phyloP scores from a whole-genome alignment of 2,797 vertebrate genomes.

The Xiphorhynchus erythropygius region DNA sequence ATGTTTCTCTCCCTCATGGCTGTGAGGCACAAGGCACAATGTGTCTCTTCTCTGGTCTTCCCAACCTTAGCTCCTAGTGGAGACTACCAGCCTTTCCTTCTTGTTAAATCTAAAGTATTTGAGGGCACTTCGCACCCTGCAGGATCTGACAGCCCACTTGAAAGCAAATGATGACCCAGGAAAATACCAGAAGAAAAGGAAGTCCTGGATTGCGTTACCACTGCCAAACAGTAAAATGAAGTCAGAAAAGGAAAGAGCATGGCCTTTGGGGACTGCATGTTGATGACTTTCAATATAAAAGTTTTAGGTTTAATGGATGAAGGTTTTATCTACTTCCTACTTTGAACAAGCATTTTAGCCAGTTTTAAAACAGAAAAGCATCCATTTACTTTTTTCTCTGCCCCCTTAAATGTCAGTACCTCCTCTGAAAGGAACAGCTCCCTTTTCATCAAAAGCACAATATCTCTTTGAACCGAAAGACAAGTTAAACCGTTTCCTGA shows the following conservation, averaged over 20 bases:
- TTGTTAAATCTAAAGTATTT: neutral
- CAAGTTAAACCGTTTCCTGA: neutral
- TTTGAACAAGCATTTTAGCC: neutral
- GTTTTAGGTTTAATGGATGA: neutral
- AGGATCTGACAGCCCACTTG: neutral
- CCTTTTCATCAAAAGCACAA: neutral
- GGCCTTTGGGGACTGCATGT: neutral
- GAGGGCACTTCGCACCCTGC: neutral
- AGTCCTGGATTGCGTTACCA: neutral
- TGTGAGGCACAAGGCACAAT: neutral
- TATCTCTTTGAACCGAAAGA: conserved; percentile 12
- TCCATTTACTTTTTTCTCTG: neutral
- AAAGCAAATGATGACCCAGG: neutral
- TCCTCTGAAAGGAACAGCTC: neutral
- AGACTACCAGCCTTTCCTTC: neutral
- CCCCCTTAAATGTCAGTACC: neutral
- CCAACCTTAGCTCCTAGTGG: neutral
- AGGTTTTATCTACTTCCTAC: neutral
- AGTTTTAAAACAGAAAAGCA: neutral
- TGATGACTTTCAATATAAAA: neutral
- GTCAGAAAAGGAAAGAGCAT: neutral
- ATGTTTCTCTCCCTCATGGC: neutral
- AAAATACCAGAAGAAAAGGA: rapidly evolving
- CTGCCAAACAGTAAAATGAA: neutral
- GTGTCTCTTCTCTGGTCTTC: neutral